These are phyloP conservation scores for Periophthalmus magnuspinnatus DNA, from an alignment of 2,797 vertebrate species.

Conservation along the genomic window DNA sequence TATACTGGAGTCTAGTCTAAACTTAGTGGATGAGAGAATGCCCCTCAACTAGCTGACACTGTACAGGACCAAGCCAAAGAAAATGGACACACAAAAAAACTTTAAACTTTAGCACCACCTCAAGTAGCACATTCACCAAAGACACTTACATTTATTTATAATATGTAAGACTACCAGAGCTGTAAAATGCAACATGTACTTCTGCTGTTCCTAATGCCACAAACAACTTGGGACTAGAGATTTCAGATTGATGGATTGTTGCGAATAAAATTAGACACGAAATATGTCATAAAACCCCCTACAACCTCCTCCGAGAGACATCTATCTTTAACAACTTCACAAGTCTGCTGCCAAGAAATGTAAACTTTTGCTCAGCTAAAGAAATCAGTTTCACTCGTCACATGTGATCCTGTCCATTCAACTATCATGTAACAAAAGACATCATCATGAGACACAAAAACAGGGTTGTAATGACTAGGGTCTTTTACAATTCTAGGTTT, in stretches of 20 bases:
- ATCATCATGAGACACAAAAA: background rate
- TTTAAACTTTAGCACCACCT: background rate
- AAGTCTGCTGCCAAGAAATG: slow-evolving; percentile 16
- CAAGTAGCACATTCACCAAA: background rate
- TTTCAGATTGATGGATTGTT: slow-evolving; percentile 41
- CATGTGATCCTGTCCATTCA: background rate
- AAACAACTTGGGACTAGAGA: slow-evolving; percentile 19
- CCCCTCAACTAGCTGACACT: too few relatives aligned
- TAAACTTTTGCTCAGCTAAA: slow-evolving; percentile 5
- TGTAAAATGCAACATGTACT: background rate
- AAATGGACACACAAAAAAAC: background rate
- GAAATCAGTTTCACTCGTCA: too few relatives aligned
- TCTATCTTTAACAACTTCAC: slow-evolving; percentile 33
- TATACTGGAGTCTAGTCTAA: too few relatives aligned
- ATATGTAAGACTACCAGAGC: background rate
- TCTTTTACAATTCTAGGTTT: too few relatives aligned
- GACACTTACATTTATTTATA: slow-evolving; percentile 4
- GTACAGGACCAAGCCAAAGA: background rate
- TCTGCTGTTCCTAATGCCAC: background rate
- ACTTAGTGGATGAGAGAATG: too few relatives aligned
- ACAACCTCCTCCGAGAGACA: slow-evolving; percentile 33
- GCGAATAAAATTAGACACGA: slow-evolving; percentile 18
- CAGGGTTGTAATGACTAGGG: too few relatives aligned
- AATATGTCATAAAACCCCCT: slow-evolving; percentile 16
- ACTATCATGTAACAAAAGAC: background rate